Base-by-base conservation (phyloP, 2,797 vertebrate species). In the Epinephelus awoara region DNA sequence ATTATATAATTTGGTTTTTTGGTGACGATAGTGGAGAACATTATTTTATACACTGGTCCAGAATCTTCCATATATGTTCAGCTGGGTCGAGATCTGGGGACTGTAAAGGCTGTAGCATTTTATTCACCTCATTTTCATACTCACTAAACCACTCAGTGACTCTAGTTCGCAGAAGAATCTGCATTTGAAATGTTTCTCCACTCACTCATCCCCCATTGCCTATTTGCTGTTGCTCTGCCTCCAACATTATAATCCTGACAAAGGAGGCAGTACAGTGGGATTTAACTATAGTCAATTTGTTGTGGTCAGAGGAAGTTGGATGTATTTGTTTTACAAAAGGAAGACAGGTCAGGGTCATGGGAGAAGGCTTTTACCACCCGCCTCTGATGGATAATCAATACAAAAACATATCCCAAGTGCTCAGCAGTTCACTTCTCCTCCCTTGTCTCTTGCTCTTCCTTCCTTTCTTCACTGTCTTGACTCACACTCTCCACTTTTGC, bases 341-440 rank as follows among this genome's bases (percentile, higher is more conserved):
- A 77, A 50, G 15, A 50, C 21, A 52, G 80, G 58, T 88, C 90
- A 82, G 83, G 88, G 88, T 90, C 86, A 88, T 25, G 80, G 75
- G 77, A 91, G 80, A 83, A 77, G 76, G 72, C 86, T 89, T 87
- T 89, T 67, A 89, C 75, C 77, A 47, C 50, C 50, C 4, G 59
- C 17, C 75, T 78, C 46, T 80, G 75, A 88, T 84, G 83, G 76
- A 72, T 73, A 89, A 93, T 90, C 88, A 88, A 91, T 92, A 38
- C 55, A 42, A 82, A 72, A 84, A 77, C 80, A 70, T 55, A 85
- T 90, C 80, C 80, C 77, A 76, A 19, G 74, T 59, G 72, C 66
- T 56, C 77, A 61, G 62, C 67, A 64, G 17, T 75, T 81, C 67
- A 71, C 64, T 65, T 59, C 29, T 46, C 55, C 27, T 56, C 46